These are phyloP conservation scores for Tinamus major DNA, from an alignment of 2,797 vertebrate genomes.

Conservation along the genomic window DNA sequence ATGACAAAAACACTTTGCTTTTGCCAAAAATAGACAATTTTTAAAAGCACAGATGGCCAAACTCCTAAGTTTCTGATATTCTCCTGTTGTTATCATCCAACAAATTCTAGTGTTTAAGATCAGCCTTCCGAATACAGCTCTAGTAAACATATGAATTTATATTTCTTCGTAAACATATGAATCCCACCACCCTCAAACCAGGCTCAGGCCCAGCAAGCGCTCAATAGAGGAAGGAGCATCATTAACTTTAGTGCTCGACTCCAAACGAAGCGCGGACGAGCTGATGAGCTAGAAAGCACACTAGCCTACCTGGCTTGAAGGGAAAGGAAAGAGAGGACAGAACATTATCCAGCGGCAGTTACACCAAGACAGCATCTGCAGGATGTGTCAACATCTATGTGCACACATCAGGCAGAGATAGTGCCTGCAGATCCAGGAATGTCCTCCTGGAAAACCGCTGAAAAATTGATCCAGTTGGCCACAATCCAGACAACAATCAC, in stretches of 20 bases:
- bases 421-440: background rate
- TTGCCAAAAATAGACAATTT: background rate
- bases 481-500: background rate
- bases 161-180: background rate
- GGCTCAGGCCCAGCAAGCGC: background rate
- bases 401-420: background rate
- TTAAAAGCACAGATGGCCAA: background rate
- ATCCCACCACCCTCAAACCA: background rate
- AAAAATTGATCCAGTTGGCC: background rate
- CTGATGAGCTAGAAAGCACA: background rate
- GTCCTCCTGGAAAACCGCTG: background rate
- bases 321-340: background rate
- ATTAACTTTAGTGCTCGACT: background rate
- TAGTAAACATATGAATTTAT: background rate
- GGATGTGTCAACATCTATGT: no score
- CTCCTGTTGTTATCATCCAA: background rate
- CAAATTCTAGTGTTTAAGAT: background rate
- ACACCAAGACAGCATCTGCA: no score
- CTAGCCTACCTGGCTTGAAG: background rate
- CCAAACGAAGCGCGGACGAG: background rate
- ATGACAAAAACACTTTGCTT: background rate
- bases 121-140: background rate
- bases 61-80: background rate
- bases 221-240: background rate
- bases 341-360: background rate